phyloP scores from a whole-genome alignment of 2,888 invertebrate species.

The Agrochola lychnidis region DNA sequence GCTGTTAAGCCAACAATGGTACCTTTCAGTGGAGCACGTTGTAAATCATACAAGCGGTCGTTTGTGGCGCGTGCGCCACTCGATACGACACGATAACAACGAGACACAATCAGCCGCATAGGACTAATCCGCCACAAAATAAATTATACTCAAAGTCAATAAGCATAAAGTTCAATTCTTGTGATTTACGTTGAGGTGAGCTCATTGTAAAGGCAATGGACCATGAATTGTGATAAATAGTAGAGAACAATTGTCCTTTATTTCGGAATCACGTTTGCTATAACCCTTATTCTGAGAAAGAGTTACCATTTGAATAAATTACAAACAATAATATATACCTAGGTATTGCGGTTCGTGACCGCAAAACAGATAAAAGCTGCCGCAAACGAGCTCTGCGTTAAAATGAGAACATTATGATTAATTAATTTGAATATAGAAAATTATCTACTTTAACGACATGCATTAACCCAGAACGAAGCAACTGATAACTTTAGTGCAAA shows the following conservation, averaged over 20 bases:
- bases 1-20: slow-evolving; percentile 84
- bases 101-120: slow-evolving; percentile 69
- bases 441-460: slow-evolving; percentile 46
- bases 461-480: slow-evolving; percentile 53
- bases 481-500: slow-evolving; percentile 55
- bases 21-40: slow-evolving; percentile 81
- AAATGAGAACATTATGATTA: slow-evolving; percentile 61
- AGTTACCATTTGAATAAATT: slow-evolving; percentile 66
- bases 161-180: slow-evolving; percentile 68
- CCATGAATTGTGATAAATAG: slow-evolving; percentile 76
- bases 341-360: slow-evolving; percentile 69
- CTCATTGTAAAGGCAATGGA: slow-evolving; percentile 62
- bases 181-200: slow-evolving; percentile 49
- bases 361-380: slow-evolving; percentile 64
- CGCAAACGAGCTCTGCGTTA: slow-evolving; percentile 53
- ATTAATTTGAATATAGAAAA: slow-evolving; percentile 57
- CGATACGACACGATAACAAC: slow-evolving; percentile 77
- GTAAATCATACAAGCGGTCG: slow-evolving; percentile 87
- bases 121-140: slow-evolving; percentile 65
- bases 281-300: slow-evolving; percentile 71
- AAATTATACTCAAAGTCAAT: slow-evolving; percentile 68
- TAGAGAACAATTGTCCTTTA: slow-evolving; percentile 78
- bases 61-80: slow-evolving; percentile 86
- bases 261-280: slow-evolving; percentile 77
- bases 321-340: slow-evolving; percentile 53